Evolutionary conservation across 2,888 invertebrate genomes (phyloP), one percentile per base, ranked within the genome.

Genomic region (Drosophila paracracens): DNA sequence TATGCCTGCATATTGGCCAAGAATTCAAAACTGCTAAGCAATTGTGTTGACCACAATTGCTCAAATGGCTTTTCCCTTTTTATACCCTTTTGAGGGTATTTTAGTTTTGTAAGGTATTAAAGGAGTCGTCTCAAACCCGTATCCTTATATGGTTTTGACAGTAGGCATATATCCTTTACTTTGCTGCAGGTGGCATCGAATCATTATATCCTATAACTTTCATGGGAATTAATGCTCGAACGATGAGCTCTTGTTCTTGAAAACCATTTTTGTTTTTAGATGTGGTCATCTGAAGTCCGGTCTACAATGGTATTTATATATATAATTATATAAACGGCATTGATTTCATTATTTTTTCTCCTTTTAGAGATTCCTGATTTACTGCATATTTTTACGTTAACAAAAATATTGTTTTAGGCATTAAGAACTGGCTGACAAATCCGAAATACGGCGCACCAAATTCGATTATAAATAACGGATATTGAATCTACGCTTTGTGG

Each of bases 401-500:
- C 16, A 40, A 21, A 25, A 16, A 25, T 16, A 16, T 56, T 21
- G 10, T 31, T 58, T 58, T 29, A 8, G 8, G 31, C 33, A 7
- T 2, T 27, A 48, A 16, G 2, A 27, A 35, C 1, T 16, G 11
- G 10, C 5, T 29, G 25, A 6, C 25, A 53, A 54, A 57, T 11
- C 16, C 16, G 16, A 29, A 56, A 40, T 18, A 18, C 21, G 10
- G 48, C 27, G 35, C n/a, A 38, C 27, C 27, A 13, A 50, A 67
- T 67, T 67, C 38, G 53, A 66, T 66, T 68, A 57, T 31, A 10
- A 66, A 51, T 36, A 51, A 66, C 66, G 67, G 67, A 57, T 68
- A 68, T 66, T 68, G 68, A 51, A 40, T 51, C 21, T 40, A 64
- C 46, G 66, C 56, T 61, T 46, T 61, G 36, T 18, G 51, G 33